These are phyloP conservation scores for Hydrocynus forskahlii DNA, from an alignment of 2,797 vertebrate species.

Conservation along the genomic window DNA sequence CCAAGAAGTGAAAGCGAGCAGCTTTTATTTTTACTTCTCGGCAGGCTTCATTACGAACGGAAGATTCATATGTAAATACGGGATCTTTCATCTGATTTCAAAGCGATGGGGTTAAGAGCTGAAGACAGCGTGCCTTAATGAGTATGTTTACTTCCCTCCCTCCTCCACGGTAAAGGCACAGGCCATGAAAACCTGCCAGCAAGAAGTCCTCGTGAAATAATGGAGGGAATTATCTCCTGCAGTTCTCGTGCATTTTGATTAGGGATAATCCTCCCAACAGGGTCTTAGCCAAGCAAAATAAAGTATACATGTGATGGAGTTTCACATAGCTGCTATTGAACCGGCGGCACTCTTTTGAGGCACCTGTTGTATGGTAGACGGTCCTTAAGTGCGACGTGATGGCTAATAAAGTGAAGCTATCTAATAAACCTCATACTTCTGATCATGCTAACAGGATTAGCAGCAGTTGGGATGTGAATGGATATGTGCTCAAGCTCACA, in stretches of 20 bases:
- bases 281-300: conserved; percentile 40
- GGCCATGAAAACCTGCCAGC: conserved; percentile 57
- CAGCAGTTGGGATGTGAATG: background rate
- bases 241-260: conserved; percentile 43
- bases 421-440: background rate
- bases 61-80: conserved; percentile 63
- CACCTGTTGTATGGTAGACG: background rate
- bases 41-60: conserved; percentile 47
- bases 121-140: conserved; percentile 57
- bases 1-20: conserved; percentile 30
- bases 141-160: conserved; percentile 43
- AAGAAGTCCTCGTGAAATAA: conserved; percentile 48
- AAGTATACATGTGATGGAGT: conserved; percentile 23
- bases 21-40: conserved; percentile 32
- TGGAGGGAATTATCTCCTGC: conserved; percentile 47
- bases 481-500: background rate
- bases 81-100: conserved; percentile 62
- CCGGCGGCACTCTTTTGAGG: conserved; percentile 4
- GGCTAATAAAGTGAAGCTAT: background rate
- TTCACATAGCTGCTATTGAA: conserved; percentile 9
- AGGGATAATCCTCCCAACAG: conserved; percentile 36
- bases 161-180: conserved; percentile 30
- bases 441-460: background rate
- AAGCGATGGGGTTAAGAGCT: conserved; percentile 59
- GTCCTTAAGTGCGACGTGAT: background rate